phyloP scores from a whole-genome alignment of 2,888 invertebrate genomes.

The Argynnis bischoffii region DNA sequence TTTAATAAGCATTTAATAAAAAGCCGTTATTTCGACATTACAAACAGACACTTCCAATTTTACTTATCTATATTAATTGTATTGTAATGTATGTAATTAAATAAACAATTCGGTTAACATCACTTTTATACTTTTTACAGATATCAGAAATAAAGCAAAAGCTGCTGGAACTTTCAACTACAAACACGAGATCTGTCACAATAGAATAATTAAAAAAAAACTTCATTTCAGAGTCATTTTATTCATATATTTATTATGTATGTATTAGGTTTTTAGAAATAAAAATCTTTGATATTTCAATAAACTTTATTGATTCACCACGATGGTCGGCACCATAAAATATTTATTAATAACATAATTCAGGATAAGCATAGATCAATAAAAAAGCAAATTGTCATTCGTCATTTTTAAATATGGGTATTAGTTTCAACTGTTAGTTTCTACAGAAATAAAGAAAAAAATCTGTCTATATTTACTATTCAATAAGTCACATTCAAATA shows the following conservation, averaged over 20 bases:
- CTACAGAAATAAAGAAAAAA: too few relatives aligned
- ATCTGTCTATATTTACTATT: too few relatives aligned
- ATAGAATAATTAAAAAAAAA: conserved; percentile 42
- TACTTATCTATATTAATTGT: too few relatives aligned
- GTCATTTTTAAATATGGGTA: too few relatives aligned
- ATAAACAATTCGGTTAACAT: background rate
- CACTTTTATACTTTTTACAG: conserved; percentile 59
- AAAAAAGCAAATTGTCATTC: too few relatives aligned
- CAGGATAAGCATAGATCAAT: background rate
- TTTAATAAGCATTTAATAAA: too few relatives aligned
- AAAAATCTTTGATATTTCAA: conserved; percentile 40
- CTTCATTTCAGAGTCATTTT: background rate
- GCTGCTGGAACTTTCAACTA: conserved; percentile 68
- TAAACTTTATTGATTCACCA: conserved; percentile 50
- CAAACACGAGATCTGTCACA: conserved; percentile 56
- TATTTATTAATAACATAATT: conserved; percentile 45
- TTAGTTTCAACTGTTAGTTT: too few relatives aligned
- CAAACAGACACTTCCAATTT: too few relatives aligned
- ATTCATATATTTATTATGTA: too few relatives aligned
- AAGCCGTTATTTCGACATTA: too few relatives aligned
- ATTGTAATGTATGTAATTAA: too few relatives aligned
- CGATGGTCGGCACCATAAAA: conserved; percentile 56
- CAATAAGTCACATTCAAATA: too few relatives aligned
- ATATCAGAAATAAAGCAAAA: conserved; percentile 81
- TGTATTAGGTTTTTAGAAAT: background rate